A percentile compares a stretch with the other conserved stretches of the same genome.
These are phyloP conservation scores for Erpetoichthys calabaricus DNA, from an alignment of 2,797 vertebrate genomes.

Conservation along the genomic window DNA sequence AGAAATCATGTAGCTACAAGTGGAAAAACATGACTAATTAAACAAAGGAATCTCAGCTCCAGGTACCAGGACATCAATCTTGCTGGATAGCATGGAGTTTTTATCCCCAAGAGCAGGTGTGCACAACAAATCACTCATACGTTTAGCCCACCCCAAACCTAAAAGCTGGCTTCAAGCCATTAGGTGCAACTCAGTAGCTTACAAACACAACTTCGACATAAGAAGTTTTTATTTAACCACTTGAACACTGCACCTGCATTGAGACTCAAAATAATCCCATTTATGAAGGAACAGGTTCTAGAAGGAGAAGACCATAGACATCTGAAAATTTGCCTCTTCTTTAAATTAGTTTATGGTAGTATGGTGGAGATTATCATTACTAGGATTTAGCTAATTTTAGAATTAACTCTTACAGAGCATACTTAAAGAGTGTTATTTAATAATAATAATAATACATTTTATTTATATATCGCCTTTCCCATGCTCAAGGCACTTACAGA, in stretches of 20 bases:
- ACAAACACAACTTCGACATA: conserved; percentile 5
- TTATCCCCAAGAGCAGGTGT: conserved; percentile 21
- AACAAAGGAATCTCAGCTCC: conserved; percentile 27
- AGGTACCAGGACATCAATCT: conserved; percentile 30
- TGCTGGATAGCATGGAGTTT: conserved; percentile 21
- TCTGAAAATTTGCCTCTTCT: too few species aligned
- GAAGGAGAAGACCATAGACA: too few species aligned
- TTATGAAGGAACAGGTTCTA: background rate
- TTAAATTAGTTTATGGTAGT: too few species aligned
- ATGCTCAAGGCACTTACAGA: too few species aligned
- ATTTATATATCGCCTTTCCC: too few species aligned
- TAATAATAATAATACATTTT: too few species aligned
- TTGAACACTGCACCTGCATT: background rate
- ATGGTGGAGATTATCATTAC: too few species aligned
- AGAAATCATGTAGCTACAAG: conserved; percentile 21
- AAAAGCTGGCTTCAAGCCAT: conserved; percentile 13
- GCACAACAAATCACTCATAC: conserved; percentile 15
- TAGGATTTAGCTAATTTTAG: too few species aligned
- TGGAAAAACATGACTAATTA: conserved; percentile 20
- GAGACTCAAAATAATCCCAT: background rate
- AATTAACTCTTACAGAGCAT: too few species aligned
- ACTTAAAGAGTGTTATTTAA: too few species aligned
- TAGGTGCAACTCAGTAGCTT: conserved; percentile 10
- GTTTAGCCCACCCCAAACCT: conserved; percentile 20
- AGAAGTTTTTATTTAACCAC: background rate